Evolutionary conservation across 2,888 invertebrate genomes (phyloP), one percentile per base, ranked within the genome.

Genomic region (Maniola hyperantus): DNA sequence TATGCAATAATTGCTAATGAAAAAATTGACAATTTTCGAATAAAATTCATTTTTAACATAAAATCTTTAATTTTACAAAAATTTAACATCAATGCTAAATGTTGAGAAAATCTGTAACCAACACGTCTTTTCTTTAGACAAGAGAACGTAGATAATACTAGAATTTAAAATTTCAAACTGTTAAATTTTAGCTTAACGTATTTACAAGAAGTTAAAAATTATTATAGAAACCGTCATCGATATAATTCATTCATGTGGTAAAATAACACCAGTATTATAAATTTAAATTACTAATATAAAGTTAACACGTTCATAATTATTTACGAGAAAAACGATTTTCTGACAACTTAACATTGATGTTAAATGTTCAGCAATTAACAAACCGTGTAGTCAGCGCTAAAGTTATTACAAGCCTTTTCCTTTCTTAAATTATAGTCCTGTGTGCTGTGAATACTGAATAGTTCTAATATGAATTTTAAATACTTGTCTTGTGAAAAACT

Each of bases 391-490:
- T 34, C 34, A n/a, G n/a, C n/a, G n/a, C n/a, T n/a, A 7, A n/a
- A 51, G 20, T 50, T 36, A 11, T 10, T 20, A 39, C 61, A 75
- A 76, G 55, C 10, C 48, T 81, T 82, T 0, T 82, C 82, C 5
- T 83, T 55, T 2, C 83, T 77, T 42, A 89, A 89, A 65, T 88
- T 88, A 60, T 87, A 90, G 54, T 91, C 88, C 64, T 91, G 91
- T 0, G 87, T 86, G 0, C 90, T 91, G 48, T 92, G 91, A 0
- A 92, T 92, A 0, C 26, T 26, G 26, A 26, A 26, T 26, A 2
- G 91, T 92, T 59, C 91, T 75, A 0, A 92, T 83, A 50, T 91
- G 91, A 0, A 90, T 91, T n/a, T n/a, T n/a, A n/a, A n/a, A n/a
- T n/a, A n/a, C n/a, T n/a, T n/a, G n/a, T n/a, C n/a, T n/a, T n/a